Evolutionary conservation across 1,140 invertebrate genomes (phyloP).

Genomic region (Papilio helenus): DNA sequence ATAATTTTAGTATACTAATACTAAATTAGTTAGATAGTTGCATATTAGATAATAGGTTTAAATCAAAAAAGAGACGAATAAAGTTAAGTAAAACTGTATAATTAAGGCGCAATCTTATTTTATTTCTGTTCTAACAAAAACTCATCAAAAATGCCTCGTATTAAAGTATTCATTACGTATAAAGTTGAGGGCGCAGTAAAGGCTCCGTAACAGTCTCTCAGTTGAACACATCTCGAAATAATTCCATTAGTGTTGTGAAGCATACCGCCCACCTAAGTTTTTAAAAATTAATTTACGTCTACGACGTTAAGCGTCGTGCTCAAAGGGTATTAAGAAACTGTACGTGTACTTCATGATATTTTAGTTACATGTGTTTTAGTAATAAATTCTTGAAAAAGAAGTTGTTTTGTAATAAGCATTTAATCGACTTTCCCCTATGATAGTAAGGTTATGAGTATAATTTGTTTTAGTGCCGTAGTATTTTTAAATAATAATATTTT

Average conservation of each 20-base stretch:
- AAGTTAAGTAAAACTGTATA: not conserved
- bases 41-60: not conserved
- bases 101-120: not conserved
- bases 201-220: not conserved
- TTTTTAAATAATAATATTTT: not conserved
- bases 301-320: not conserved
- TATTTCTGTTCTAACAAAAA: not conserved
- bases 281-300: slow-evolving; percentile 31
- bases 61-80: not conserved
- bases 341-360: not conserved
- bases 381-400: not conserved
- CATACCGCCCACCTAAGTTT: slow-evolving; percentile 8
- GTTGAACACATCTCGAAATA: slow-evolving; percentile 25
- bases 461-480: too few species aligned
- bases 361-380: not conserved
- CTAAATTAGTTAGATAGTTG: too few species aligned
- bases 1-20: too few species aligned
- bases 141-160: not conserved
- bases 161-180: slow-evolving; percentile 21
- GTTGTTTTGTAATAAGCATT: not conserved
- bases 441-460: too few species aligned
- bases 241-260: slow-evolving; percentile 18
- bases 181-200: not conserved
- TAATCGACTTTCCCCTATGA: too few species aligned
- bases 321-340: slow-evolving; percentile 26